phyloP scores from a whole-genome alignment of 2,113 vertebrate species.

The Ornithorhynchus anatinus region DNA sequence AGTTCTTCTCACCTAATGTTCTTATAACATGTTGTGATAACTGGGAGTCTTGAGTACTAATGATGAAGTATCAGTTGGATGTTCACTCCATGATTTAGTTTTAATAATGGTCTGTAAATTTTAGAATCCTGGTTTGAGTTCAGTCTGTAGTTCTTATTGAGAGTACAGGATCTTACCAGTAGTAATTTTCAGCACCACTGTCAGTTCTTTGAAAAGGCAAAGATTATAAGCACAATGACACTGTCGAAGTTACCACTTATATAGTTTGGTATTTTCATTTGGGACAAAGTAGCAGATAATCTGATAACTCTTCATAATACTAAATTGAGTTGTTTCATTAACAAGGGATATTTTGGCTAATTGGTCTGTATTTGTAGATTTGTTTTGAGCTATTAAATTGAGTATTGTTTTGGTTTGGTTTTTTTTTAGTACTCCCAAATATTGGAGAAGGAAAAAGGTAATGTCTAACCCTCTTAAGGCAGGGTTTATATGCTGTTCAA shows the following conservation, averaged over 20 bases:
- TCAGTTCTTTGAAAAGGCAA: slow-evolving; percentile 31
- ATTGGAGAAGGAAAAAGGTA: too few relatives aligned
- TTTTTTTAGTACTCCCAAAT: too few relatives aligned
- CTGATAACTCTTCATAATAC: too few relatives aligned
- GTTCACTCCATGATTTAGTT: slow-evolving; percentile 22
- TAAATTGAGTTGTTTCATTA: too few relatives aligned
- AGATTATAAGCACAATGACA: neutral
- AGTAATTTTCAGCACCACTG: slow-evolving; percentile 60
- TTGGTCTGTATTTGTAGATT: too few relatives aligned
- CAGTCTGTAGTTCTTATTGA: slow-evolving; percentile 30
- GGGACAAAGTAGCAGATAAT: neutral
- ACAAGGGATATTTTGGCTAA: too few relatives aligned
- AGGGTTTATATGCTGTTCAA: too few relatives aligned
- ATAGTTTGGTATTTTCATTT: neutral
- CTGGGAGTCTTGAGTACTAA: neutral
- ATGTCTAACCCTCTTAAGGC: too few relatives aligned
- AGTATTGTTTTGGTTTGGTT: too few relatives aligned
- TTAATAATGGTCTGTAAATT: slow-evolving; percentile 38
- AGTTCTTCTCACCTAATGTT: slow-evolving; percentile 32
- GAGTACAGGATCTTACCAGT: slow-evolving; percentile 8
- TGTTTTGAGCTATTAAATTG: too few relatives aligned
- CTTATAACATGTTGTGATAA: slow-evolving; percentile 7
- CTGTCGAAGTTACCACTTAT: neutral
- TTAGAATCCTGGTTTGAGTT: slow-evolving; percentile 27
- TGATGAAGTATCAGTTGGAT: neutral